Conservation (phyloP, 2,113 vertebrate genomes). For the Tonatia bakeri region DNA sequence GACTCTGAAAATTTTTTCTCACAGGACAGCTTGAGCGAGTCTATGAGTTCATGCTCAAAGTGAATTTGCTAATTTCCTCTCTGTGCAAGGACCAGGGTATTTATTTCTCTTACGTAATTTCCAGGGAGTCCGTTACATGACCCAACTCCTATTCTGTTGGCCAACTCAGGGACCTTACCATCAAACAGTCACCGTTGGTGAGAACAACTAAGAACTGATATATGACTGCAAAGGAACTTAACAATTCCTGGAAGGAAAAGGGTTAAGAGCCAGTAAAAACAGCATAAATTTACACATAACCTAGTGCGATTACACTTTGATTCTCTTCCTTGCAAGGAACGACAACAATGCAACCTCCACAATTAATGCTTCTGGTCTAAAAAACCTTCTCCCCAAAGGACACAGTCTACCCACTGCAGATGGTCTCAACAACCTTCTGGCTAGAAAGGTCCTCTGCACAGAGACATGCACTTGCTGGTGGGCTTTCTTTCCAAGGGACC, state of each 20-base stretch:
- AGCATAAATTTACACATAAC: constrained; percentile 72
- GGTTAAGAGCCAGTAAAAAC: constrained; percentile 86
- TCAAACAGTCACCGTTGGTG: constrained; percentile 64
- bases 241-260: constrained; percentile 89
- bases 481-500: not conserved
- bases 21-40: constrained; percentile 39
- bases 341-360: constrained; percentile 49
- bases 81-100: constrained; percentile 58
- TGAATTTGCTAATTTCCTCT: constrained; percentile 70
- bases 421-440: constrained; percentile 13
- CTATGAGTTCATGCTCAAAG: constrained; percentile 42
- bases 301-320: constrained; percentile 67
- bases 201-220: constrained; percentile 75
- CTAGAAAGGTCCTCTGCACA: not conserved
- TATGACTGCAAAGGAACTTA: constrained; percentile 60
- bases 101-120: constrained; percentile 76
- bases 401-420: not conserved
- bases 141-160: constrained; percentile 59
- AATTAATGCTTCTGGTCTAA: constrained; percentile 45
- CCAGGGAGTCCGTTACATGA: constrained; percentile 62
- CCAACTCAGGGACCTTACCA: constrained; percentile 47
- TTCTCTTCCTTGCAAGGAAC: constrained; percentile 70
- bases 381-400: constrained; percentile 18
- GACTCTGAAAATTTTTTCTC: constrained; percentile 50
- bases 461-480: rapidly evolving